Evolutionary conservation across 2,113 vertebrate genomes (phyloP).

Genomic region (Oriolus oriolus): DNA sequence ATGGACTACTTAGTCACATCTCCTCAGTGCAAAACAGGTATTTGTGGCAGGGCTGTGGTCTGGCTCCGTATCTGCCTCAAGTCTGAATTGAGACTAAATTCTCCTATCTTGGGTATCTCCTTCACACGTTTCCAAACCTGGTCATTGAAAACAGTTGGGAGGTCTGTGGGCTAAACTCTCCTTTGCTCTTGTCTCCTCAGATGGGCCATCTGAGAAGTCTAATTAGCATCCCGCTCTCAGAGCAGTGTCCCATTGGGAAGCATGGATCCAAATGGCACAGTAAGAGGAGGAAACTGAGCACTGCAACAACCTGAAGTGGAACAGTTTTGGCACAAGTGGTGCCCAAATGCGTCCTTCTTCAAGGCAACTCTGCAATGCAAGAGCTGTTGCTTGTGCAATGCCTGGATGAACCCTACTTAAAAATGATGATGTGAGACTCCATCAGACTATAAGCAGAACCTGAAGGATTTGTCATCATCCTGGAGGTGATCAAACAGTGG

Average conservation of each 20-base stretch:
- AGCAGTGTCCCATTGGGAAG: neutral
- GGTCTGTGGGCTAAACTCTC: neutral
- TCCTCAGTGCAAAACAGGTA: neutral
- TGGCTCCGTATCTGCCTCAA: neutral
- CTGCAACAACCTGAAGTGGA: neutral
- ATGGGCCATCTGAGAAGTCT: neutral
- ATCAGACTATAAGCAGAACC: neutral
- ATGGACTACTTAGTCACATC: neutral
- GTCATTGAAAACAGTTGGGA: neutral
- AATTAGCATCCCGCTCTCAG: neutral
- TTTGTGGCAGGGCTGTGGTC: neutral
- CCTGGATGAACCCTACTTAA: neutral
- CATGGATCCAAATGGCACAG: neutral
- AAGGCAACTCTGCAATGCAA: neutral
- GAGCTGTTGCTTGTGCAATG: neutral
- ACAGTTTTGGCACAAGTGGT: neutral
- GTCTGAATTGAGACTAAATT: neutral
- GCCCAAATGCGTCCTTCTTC: neutral
- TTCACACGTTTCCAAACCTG: neutral
- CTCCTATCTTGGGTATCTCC: neutral
- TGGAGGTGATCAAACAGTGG: neutral
- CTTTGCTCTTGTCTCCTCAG: neutral
- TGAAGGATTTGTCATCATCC: neutral
- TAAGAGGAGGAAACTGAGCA: neutral
- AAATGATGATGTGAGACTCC: neutral